These are phyloP conservation scores for Eilema depressum DNA, from an alignment of 2,888 invertebrate genomes.

Conservation along the genomic window DNA sequence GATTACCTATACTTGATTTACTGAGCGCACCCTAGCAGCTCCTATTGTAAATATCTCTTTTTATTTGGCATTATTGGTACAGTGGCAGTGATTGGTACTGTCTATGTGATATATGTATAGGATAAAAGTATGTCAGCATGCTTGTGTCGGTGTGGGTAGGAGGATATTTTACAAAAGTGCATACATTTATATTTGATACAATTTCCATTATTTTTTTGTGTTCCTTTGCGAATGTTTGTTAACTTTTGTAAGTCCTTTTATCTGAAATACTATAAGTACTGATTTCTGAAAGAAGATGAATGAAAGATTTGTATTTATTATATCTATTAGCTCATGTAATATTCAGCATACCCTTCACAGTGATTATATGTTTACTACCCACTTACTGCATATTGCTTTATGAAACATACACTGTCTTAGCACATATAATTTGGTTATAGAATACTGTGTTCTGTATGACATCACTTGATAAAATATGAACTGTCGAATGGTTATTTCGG, in stretches of 20 bases:
- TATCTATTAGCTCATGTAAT: conserved; percentile 53
- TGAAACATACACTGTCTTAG: conserved; percentile 43
- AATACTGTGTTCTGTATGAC: conserved; percentile 32
- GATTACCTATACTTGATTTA: conserved; percentile 8
- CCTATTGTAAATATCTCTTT: conserved; percentile 58
- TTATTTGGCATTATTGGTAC: conserved; percentile 33
- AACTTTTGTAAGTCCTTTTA: conserved; percentile 30
- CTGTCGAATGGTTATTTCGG: conserved; percentile 33
- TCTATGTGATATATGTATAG: conserved; percentile 40
- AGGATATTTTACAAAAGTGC: conserved; percentile 30
- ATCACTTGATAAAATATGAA: conserved; percentile 28
- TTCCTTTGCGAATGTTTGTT: background rate
- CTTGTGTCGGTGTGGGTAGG: conserved; percentile 25
- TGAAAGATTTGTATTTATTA: conserved; percentile 50
- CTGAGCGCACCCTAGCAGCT: conserved; percentile 15
- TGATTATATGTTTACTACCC: conserved; percentile 51
- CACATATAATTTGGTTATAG: conserved; percentile 38
- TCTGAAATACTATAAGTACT: conserved; percentile 23
- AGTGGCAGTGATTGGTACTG: conserved; percentile 33
- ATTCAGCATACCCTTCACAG: conserved; percentile 36
- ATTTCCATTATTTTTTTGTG: background rate
- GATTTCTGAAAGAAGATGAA: conserved; percentile 42
- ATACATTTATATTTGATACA: conserved; percentile 5
- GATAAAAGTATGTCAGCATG: conserved; percentile 35
- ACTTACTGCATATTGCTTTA: conserved; percentile 44